Base-by-base conservation (phyloP, 2,888 invertebrate species). In the Drosophila neonasuta region DNA sequence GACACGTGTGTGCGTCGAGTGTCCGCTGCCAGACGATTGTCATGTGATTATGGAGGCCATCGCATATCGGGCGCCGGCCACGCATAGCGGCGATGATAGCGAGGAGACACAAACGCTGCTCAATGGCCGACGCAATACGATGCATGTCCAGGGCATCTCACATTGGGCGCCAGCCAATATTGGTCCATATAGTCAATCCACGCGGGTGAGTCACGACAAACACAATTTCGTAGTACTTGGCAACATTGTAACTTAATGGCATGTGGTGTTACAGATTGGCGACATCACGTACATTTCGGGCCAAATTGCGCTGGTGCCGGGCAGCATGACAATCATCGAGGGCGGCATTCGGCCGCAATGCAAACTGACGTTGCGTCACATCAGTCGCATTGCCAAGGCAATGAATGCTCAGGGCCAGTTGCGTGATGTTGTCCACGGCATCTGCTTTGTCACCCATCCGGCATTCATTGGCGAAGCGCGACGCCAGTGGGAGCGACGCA, bases 81-180 rank as follows among this genome's bases (percentile, higher is more conserved):
- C 62, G 8, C 69, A 80, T 48, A 77, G 83, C 9, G 74, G 74
- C 29, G 74, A 77, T 9, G 74, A 77, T 3, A 74, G 60, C 52
- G 76, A 81, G 55, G 76, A 76, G 79, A 75, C 76, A 17, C 77
- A 78, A 24, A 32, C 44, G 4, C 39, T 87, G 45, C 65, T 84
- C 29, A 72, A 81, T 34, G 79, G 80, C 62, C 93, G 93, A 79
- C 93, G 96, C 67, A 92, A 94, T 71, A 96, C 96, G 7, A 96
- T 98, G 96, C 98, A 98, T 90, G 97, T 98, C 42, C 98, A 98
- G 91, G 96, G 97, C 70, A 94, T 98, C 82, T 98, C 97, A 30
- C 97, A 98, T 90, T 98, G 98, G 98, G 97, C 98, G n/a, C 98
- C 98, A 0, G 97, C 98, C 67, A 98, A 97, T 90, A 98, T 98